Evolutionary conservation across 2,797 vertebrate genomes (phyloP), one percentile per base, ranked within the genome.

Genomic region (Carapus acus): DNA sequence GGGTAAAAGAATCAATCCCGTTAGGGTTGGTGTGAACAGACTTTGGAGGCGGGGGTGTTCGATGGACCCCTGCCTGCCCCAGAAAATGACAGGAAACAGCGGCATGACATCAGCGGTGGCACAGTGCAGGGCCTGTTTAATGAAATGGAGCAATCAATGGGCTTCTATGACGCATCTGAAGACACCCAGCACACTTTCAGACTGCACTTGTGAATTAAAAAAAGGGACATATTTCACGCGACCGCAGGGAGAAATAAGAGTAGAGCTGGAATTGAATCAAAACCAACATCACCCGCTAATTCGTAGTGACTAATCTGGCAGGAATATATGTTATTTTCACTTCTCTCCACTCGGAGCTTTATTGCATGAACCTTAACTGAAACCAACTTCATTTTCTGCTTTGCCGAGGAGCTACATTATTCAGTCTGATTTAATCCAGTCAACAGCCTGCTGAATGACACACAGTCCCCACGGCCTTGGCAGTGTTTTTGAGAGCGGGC

Each of bases 41-140:
- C 57, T 69, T 73, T 64, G 65, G 53, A 73, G 76, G 65, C 51
- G 59, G 69, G 65, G 68, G 78, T 66, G 66, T 4, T 4, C 4
- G 8, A 33, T 76, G 74, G 71, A 75, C 50, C 49, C 24, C 51
- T 23, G 71, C 72, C 72, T 67, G 52, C 46, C 50, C 64, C 71
- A 73, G 66, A 72, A 86, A 85, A 85, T 76, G 75, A 79, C 78
- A 85, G 79, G 77, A 82, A 84, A 71, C 60, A 69, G 67, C 61
- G 39, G 67, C 76, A 80, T 87, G 76, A 87, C 82, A 84, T 87
- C 79, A 86, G 69, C 59, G 62, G 50, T 75, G 65, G 74, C 61
- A 73, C 69, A 78, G 64, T 41, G 46, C 52, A 33, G 63, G 49
- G 62, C 58, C 70, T 81, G 67, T 83, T 85, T 73, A 76, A 80